These are phyloP conservation scores for Hydropsyche betteni DNA, from an alignment of 2,888 invertebrate species.

Conservation along the genomic window DNA sequence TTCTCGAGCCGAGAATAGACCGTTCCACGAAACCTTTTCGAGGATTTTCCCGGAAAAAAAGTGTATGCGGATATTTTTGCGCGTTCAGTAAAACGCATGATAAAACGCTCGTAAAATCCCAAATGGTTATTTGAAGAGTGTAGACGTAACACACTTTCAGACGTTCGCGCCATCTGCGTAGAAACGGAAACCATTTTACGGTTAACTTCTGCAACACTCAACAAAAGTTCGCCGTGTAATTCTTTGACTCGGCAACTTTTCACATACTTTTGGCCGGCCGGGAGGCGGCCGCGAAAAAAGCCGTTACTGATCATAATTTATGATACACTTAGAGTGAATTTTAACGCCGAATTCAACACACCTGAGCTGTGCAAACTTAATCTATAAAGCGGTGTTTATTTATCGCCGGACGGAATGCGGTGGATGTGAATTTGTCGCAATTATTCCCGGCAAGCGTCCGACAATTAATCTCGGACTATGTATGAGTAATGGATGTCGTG, in stretches of 20 bases:
- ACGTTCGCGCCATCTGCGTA: constrained; percentile 24
- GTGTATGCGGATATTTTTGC: too few species aligned
- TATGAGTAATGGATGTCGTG: constrained; percentile 11
- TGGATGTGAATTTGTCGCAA: constrained; percentile 18
- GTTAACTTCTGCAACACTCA: constrained; percentile 31
- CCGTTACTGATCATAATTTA: constrained; percentile 19
- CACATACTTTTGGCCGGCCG: constrained; percentile 10
- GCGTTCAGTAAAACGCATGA: neutral
- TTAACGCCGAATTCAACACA: constrained; percentile 25
- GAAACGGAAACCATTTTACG: constrained; percentile 22
- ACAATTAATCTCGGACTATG: neutral
- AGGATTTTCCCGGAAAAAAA: too few species aligned
- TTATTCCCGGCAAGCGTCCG: neutral
- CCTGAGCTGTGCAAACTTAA: constrained; percentile 6
- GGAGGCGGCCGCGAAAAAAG: neutral
- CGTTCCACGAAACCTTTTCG: too few species aligned
- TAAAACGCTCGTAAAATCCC: constrained; percentile 26
- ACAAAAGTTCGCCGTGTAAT: constrained; percentile 26
- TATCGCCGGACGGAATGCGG: neutral
- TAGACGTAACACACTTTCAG: constrained; percentile 22
- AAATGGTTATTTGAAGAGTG: constrained; percentile 30
- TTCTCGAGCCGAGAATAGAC: too few species aligned
- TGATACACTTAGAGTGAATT: constrained; percentile 9
- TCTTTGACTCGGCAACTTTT: constrained; percentile 28
- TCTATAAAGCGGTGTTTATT: constrained; percentile 11